These are phyloP conservation scores for Potamarius usumacintae DNA, from an alignment of 2,113 vertebrate genomes.

Conservation along the genomic window DNA sequence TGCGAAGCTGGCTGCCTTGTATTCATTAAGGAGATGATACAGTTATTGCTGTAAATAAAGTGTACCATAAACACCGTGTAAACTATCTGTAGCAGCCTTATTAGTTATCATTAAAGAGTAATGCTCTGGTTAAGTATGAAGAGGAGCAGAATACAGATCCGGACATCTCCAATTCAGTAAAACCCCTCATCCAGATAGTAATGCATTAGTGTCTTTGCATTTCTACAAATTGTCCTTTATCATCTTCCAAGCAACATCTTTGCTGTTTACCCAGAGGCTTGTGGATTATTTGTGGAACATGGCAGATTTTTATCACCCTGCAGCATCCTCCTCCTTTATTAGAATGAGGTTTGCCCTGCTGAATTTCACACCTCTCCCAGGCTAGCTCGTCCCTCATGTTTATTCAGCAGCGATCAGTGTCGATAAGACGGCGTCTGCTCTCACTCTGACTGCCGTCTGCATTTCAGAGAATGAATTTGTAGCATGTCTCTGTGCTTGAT, in stretches of 20 bases:
- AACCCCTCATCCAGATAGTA: neutral
- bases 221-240: conserved; percentile 48
- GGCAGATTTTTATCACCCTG: conserved; percentile 58
- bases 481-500: conserved; percentile 18
- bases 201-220: neutral
- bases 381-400: conserved; percentile 48
- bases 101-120: neutral
- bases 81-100: neutral
- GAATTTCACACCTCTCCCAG: conserved; percentile 56
- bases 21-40: too few relatives aligned
- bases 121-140: neutral
- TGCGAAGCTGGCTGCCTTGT: too few relatives aligned
- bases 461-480: conserved; percentile 48
- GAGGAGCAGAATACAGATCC: neutral
- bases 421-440: conserved; percentile 52
- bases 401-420: conserved; percentile 57
- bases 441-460: conserved; percentile 28
- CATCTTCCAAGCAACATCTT: conserved; percentile 50
- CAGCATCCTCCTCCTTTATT: conserved; percentile 60
- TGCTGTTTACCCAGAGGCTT: conserved; percentile 51
- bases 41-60: neutral
- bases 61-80: neutral
- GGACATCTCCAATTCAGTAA: neutral
- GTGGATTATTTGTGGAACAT: conserved; percentile 53
- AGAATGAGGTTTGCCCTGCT: conserved; percentile 57